Percentiles rank a stretch among this genome's conserved stretches.
These are phyloP conservation scores for Cheilosia pagana DNA, from an alignment of 2,888 invertebrate genomes.

Conservation along the genomic window DNA sequence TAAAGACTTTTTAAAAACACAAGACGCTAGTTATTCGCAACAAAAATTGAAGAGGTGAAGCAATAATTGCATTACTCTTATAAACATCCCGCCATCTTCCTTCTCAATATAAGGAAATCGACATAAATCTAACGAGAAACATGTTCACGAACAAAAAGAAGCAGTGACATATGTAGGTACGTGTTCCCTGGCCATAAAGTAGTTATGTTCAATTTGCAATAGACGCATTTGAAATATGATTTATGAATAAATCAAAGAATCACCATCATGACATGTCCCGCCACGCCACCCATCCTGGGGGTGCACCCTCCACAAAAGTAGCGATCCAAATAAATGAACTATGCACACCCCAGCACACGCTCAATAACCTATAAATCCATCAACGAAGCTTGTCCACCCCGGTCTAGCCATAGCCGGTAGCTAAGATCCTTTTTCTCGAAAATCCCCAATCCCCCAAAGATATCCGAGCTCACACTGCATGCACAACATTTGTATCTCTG, in stretches of 20 bases:
- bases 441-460: slow-evolving; percentile 15
- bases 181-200: no score
- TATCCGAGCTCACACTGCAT: slow-evolving; percentile 2
- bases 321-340: slow-evolving; percentile 16
- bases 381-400: slow-evolving; percentile 4
- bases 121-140: no score
- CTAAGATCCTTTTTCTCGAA: background rate
- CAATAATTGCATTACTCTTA: no score
- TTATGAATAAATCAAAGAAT: background rate
- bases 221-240: background rate
- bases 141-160: no score
- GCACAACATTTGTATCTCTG: background rate
- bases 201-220: no score
- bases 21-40: no score
- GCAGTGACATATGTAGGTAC: no score
- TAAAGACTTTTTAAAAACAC: no score
- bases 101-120: no score
- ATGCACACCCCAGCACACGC: background rate
- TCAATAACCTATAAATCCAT: slow-evolving; percentile 24
- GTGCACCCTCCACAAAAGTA: background rate
- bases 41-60: no score
- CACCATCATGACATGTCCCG: background rate
- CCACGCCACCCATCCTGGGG: background rate
- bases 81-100: no score
- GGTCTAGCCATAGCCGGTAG: slow-evolving; percentile 33